These are phyloP conservation scores for Magallana ariakensis DNA, from an alignment of 1,140 invertebrate genomes.

Conservation along the genomic window DNA sequence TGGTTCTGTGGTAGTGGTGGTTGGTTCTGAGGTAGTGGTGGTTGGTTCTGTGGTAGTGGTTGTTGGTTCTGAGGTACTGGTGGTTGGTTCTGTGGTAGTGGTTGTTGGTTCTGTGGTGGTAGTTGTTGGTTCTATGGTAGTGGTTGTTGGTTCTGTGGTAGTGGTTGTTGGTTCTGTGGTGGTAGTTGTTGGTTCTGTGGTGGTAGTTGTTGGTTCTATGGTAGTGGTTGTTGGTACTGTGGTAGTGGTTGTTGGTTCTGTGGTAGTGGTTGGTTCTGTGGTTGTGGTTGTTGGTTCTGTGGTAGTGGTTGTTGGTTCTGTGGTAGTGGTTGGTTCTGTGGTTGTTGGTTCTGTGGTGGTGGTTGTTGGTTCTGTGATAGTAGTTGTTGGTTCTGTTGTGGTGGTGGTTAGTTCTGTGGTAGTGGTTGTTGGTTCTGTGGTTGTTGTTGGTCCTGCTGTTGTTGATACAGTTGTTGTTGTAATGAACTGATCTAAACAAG, in stretches of 20 bases:
- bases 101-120: too few species aligned
- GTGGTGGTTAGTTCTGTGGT: background rate
- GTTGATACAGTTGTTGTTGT: slow-evolving; percentile 3
- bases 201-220: background rate
- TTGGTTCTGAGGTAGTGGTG: background rate
- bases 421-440: background rate
- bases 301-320: background rate
- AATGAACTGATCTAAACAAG: background rate
- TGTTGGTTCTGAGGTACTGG: background rate
- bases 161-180: too few species aligned
- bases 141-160: too few species aligned
- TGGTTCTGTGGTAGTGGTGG: background rate
- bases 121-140: too few species aligned
- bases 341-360: too few species aligned
- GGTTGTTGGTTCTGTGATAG: background rate
- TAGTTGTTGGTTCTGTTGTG: background rate
- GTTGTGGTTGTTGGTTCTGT: background rate
- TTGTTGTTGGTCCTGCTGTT: background rate
- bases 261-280: background rate
- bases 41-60: background rate
- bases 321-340: background rate
- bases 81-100: background rate
- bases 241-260: background rate
- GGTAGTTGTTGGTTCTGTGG: background rate
- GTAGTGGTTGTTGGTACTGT: background rate